Evolutionary conservation across 2,797 vertebrate species (phyloP).

Genomic region (Lerista edwardsae): DNA sequence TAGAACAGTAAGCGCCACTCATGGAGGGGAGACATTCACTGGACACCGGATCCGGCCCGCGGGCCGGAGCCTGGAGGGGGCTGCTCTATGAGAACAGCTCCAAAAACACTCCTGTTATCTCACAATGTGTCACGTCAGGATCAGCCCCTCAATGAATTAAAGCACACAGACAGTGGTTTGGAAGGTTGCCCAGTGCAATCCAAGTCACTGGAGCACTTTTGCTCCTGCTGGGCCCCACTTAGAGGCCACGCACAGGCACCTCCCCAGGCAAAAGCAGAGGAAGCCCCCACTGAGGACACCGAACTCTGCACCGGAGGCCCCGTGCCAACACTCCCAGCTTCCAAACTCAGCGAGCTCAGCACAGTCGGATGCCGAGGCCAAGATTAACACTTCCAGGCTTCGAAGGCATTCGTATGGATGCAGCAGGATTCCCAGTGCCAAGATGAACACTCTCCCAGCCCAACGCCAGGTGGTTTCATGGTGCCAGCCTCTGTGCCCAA

Average conservation of each 20-base stretch:
- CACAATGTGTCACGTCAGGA: background rate
- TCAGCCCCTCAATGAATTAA: background rate
- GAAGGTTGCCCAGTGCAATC: background rate
- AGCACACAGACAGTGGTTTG: background rate
- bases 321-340: constrained; percentile 50
- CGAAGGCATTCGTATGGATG: constrained; percentile 38
- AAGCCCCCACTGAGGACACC: constrained; percentile 20
- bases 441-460: constrained; percentile 41
- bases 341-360: constrained; percentile 27
- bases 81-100: too few relatives aligned
- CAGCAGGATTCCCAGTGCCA: constrained; percentile 27
- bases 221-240: background rate
- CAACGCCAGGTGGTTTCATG: background rate
- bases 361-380: constrained; percentile 44
- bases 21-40: too few relatives aligned
- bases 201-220: background rate
- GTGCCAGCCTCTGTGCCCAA: constrained; percentile 26
- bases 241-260: background rate
- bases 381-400: constrained; percentile 53
- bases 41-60: too few relatives aligned
- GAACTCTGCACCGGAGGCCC: constrained; percentile 50
- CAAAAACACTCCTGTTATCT: background rate
- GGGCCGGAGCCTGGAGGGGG: too few relatives aligned
- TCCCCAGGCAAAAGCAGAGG: background rate
- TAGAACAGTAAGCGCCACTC: too few relatives aligned